phyloP scores from a whole-genome alignment of 1,140 invertebrate species.

The Fopius arisanus region DNA sequence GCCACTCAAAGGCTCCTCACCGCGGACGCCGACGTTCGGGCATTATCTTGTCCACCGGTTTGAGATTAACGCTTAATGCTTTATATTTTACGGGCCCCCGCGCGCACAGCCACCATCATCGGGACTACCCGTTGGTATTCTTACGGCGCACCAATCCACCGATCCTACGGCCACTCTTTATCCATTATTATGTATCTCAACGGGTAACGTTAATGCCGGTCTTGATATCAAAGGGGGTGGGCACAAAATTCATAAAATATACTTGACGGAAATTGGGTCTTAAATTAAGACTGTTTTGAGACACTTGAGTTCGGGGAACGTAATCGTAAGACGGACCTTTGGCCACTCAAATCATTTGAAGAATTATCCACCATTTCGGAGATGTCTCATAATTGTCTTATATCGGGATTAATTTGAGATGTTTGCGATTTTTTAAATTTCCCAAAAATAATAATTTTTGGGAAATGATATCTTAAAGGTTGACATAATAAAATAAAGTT shows the following conservation, averaged over 20 bases:
- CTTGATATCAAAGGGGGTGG: not conserved
- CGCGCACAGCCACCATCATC: slow-evolving; percentile 5
- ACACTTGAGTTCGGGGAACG: no score
- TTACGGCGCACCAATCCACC: not conserved
- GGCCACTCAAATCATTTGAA: no score
- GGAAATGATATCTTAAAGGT: no score
- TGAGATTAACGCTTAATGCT: slow-evolving; percentile 63
- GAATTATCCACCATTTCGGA: no score
- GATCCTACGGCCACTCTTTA: not conserved
- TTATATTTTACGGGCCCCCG: slow-evolving; percentile 53
- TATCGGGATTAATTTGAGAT: no score
- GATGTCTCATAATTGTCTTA: no score
- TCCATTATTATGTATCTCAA: slow-evolving; percentile 9
- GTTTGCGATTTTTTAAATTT: no score
- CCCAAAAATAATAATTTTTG: no score
- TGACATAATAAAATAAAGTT: no score
- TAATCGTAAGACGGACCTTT: no score
- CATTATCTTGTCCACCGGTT: slow-evolving; percentile 62
- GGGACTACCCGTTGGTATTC: not conserved
- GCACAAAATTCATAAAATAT: not conserved
- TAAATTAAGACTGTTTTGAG: no score
- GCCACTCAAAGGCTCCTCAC: slow-evolving; percentile 62
- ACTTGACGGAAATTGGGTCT: no score
- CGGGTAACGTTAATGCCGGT: not conserved
- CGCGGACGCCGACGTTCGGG: slow-evolving; percentile 54